A percentile compares a stretch with the other conserved stretches of the same genome.
Evolutionary conservation across 2,888 invertebrate genomes (phyloP).

Genomic region (Ommatoiulus sabulosus): DNA sequence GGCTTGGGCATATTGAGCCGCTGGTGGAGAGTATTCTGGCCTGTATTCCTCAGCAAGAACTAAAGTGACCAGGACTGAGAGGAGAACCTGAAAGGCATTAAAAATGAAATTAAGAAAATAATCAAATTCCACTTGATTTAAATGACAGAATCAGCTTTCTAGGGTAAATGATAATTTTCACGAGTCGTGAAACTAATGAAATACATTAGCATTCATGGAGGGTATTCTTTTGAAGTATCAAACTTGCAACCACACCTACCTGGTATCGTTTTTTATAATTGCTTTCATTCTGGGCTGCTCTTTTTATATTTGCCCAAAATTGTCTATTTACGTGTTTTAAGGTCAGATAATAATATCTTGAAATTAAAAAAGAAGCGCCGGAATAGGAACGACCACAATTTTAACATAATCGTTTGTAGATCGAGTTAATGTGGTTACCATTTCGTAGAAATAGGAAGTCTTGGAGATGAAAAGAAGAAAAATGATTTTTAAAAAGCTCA

Average conservation of each 20-base stretch:
- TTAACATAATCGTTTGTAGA: neutral
- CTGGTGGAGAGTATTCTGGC: neutral
- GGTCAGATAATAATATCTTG: neutral
- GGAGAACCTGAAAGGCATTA: neutral
- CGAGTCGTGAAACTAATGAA: neutral
- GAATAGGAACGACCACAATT: neutral
- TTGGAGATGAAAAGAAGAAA: neutral
- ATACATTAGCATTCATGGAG: neutral
- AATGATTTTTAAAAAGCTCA: too few relatives aligned
- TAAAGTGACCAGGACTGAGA: slow-evolving; percentile 26
- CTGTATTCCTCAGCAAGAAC: slow-evolving; percentile 47
- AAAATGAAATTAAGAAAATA: neutral
- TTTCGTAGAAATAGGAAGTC: neutral
- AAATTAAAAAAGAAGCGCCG: neutral
- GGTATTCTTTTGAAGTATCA: neutral
- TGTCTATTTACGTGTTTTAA: slow-evolving; percentile 9
- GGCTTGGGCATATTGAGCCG: slow-evolving; percentile 42
- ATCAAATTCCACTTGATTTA: neutral
- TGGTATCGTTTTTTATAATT: neutral
- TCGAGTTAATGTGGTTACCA: neutral
- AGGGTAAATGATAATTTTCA: neutral
- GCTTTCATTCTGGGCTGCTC: neutral
- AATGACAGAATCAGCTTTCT: slow-evolving; percentile 18
- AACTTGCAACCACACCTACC: neutral
- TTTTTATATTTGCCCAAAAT: neutral